Evolutionary conservation across 1,140 invertebrate genomes (phyloP), one percentile per base, ranked within the genome.

Genomic region (Liolophura sinensis): DNA sequence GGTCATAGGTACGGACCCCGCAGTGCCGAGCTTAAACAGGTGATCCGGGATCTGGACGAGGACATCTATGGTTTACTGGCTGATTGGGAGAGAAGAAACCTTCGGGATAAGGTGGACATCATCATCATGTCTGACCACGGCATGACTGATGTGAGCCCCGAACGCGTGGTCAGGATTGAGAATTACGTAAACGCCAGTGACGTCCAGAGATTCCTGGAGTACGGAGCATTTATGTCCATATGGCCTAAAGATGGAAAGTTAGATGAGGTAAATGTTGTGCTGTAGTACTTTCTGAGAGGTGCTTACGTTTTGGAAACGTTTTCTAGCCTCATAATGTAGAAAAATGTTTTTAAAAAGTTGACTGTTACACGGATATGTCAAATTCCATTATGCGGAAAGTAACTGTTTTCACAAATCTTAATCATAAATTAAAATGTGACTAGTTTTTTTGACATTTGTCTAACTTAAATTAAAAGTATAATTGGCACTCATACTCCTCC

Each of bases 121-220:
- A 73, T 87, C 22, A 78, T 87, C 24, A 62, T 85, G 22, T 84
- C 85, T 51, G 86, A 87, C 67, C 85, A 86, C 71, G 85, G 86
- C 31, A 85, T 85, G 84, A 79, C 80, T 18, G 55, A 69, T 31
- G 76, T 82, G 15, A 75, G 73, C 16, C 65, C 62, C 0, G 65
- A 60, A 11, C 69, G 74, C n/a, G 68, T 74, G 9, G 72, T 85
- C 7, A 70, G 81, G 60, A 67, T 86, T 4, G 76, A 76, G 12
- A 61, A 78, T 27, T 73, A 75, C 54, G 25, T 84, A 12, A 64
- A 77, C 55, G 46, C 64, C 16, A 61, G 60, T 16, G 73, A 81
- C 22, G 73, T 83, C 7, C 65, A 75, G 22, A 69, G 72, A 40
- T 72, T 81, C 18, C 68, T 80, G 24, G 83, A 80, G 27, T 60